Percentiles rank a stretch among this genome's conserved stretches.
These are phyloP conservation scores for Eilema caniola DNA, from an alignment of 2,888 invertebrate genomes.

Conservation along the genomic window DNA sequence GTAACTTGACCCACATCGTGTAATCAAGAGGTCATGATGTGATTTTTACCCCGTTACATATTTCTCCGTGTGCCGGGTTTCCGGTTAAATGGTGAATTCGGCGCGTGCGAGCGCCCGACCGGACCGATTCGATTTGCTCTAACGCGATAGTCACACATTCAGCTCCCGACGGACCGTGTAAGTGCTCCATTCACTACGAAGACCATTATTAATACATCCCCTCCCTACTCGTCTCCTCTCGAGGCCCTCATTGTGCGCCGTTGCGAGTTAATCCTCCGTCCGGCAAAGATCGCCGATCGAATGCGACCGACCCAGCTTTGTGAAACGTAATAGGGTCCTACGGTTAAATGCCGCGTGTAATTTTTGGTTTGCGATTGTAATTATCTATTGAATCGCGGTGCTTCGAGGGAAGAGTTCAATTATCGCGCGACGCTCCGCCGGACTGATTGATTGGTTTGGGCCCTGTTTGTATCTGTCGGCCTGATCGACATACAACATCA, in stretches of 20 bases:
- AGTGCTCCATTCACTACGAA: slow-evolving; percentile 83
- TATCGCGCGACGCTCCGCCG: slow-evolving; percentile 78
- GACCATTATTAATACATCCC: slow-evolving; percentile 85
- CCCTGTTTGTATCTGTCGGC: slow-evolving; percentile 73
- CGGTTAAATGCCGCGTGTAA: slow-evolving; percentile 83
- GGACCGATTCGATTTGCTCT: slow-evolving; percentile 84
- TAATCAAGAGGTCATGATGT: slow-evolving; percentile 51
- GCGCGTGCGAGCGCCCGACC: slow-evolving; percentile 74
- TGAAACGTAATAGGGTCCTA: slow-evolving; percentile 81
- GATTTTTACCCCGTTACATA: slow-evolving; percentile 59
- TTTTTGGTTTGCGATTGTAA: slow-evolving; percentile 86
- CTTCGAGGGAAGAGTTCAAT: slow-evolving; percentile 83
- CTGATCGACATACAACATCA: slow-evolving; percentile 71
- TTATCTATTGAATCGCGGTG: slow-evolving; percentile 81
- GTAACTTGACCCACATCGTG: slow-evolving; percentile 41
- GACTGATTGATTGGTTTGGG: slow-evolving; percentile 83
- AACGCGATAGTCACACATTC: slow-evolving; percentile 85
- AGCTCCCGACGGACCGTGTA: slow-evolving; percentile 83
- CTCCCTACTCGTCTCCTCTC: slow-evolving; percentile 75
- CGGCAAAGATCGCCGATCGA: slow-evolving; percentile 82
- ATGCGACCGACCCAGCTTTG: slow-evolving; percentile 79
- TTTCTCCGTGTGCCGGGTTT: slow-evolving; percentile 65
- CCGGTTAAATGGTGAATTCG: slow-evolving; percentile 76
- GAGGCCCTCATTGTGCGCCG: slow-evolving; percentile 79
- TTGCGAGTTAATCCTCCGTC: slow-evolving; percentile 81